Conservation (phyloP, 2,113 vertebrate genomes). For the Heterocephalus glaber region DNA sequence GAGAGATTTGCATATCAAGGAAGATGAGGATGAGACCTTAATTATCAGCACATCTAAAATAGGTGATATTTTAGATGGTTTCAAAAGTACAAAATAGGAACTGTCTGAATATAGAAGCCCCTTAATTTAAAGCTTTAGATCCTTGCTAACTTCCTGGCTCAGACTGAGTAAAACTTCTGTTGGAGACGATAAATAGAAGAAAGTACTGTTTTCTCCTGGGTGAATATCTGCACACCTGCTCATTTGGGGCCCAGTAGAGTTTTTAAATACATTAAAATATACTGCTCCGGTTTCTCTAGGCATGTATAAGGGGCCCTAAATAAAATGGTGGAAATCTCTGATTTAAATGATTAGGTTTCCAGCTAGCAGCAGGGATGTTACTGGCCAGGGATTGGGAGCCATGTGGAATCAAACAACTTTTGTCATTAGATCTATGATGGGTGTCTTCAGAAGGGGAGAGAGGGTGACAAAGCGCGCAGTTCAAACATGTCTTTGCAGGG, state of each 20-base stretch:
- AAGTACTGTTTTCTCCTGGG: background rate
- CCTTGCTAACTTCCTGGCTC: background rate
- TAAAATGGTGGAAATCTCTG: background rate
- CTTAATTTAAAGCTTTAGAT: constrained; percentile 1
- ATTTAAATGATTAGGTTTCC: background rate
- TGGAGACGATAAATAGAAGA: background rate
- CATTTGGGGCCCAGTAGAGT: background rate
- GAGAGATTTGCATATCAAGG: constrained; percentile 36
- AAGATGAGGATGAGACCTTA: background rate
- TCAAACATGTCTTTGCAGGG: background rate
- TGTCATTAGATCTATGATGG: background rate
- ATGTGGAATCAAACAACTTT: background rate
- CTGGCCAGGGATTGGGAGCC: background rate
- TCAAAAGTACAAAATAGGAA: constrained; percentile 5
- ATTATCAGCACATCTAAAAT: background rate
- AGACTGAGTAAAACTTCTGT: background rate
- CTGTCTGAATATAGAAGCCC: background rate
- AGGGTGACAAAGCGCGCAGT: background rate
- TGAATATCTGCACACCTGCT: background rate
- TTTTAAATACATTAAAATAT: background rate
- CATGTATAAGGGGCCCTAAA: background rate
- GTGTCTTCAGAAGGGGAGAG: background rate
- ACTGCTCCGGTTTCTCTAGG: background rate
- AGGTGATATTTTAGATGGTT: background rate
- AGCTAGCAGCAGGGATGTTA: background rate